Base-by-base conservation (phyloP, 2,888 invertebrate species). In the Platycnemis pennipes region DNA sequence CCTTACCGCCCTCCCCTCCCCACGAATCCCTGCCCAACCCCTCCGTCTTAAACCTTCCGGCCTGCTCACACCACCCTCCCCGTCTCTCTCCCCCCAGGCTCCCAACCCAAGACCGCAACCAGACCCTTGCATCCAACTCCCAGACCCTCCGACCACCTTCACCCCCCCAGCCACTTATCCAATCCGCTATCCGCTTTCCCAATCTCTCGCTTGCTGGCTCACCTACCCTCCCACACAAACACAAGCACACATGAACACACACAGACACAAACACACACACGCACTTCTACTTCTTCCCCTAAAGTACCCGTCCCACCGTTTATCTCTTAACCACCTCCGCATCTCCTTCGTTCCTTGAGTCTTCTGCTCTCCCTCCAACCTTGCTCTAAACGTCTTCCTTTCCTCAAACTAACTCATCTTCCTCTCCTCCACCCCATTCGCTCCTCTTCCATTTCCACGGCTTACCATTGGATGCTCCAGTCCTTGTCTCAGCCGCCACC, bases 121-220 rank as follows among this genome's bases (percentile, higher is more conserved):
- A 11, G n/a, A 31, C 77, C 19, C 31, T n/a, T 26, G 16, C 44
- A 16, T 44, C 45, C 45, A 42, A 45, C 87, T 26, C 87, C 5
- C 13, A 16, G 2, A 11, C 26, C 77, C 22, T 37, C 77, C 5
- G n/a, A n/a, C 22, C 2, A 13, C 37, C 44, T n/a, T 46, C 45
- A 5, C n/a, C 87, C 26, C 46, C 87, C 45, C 87, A 16, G 45
- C 87, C 46, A 87, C 87, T 87, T 87, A 87, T 87, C 87, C 87
- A 87, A 45, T n/a, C 45, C 87, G 87, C 87, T 87, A 87, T 87
- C 87, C 87, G 87, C 46, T 87, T 87, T 87, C 87, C 87, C 46
- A 26, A 87, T 87, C 87, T 86, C 86, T 87, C 46, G n/a, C 87
- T n/a, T 3, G 45, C 26, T 46, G n/a, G 22, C 22, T n/a, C 87